Percentiles rank a stretch among this genome's conserved stretches.
phyloP scores from a whole-genome alignment of 2,797 vertebrate genomes.

The Anniella stebbinsi region DNA sequence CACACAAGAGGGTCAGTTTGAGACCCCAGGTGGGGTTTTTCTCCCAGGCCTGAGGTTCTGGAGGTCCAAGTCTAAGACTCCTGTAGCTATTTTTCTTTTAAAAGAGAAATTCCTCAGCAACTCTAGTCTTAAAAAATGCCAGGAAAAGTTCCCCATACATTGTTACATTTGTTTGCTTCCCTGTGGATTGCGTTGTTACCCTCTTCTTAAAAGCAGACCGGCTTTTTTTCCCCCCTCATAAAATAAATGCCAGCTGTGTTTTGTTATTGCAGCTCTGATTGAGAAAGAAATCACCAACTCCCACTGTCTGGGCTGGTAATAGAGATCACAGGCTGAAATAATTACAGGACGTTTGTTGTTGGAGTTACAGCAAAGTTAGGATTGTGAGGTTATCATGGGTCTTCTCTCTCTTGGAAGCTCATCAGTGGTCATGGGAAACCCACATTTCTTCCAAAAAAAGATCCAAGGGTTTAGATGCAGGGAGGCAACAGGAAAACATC shows the following conservation, averaged over 20 bases:
- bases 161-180: not conserved
- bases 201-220: not conserved
- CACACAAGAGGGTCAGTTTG: no score
- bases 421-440: constrained; percentile 54
- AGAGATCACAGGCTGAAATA: constrained; percentile 13
- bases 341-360: constrained; percentile 39
- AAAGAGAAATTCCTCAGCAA: not conserved
- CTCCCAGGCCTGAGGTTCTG: no score
- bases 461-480: constrained; percentile 58
- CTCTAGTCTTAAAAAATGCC: not conserved
- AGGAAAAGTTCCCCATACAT: not conserved
- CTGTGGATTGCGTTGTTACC: not conserved
- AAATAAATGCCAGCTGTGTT: constrained; percentile 10
- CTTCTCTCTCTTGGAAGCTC: constrained; percentile 55
- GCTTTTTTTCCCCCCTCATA: not conserved
- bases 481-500: constrained; percentile 57
- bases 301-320: constrained; percentile 30
- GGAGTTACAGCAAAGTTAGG: constrained; percentile 29
- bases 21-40: not conserved
- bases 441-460: constrained; percentile 54
- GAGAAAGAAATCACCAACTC: constrained; percentile 32
- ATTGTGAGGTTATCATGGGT: constrained; percentile 18
- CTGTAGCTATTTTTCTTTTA: not conserved
- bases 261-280: constrained; percentile 8
- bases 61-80: not conserved